phyloP scores from a whole-genome alignment of 2,113 vertebrate genomes.

The Oreochromis niloticus region DNA sequence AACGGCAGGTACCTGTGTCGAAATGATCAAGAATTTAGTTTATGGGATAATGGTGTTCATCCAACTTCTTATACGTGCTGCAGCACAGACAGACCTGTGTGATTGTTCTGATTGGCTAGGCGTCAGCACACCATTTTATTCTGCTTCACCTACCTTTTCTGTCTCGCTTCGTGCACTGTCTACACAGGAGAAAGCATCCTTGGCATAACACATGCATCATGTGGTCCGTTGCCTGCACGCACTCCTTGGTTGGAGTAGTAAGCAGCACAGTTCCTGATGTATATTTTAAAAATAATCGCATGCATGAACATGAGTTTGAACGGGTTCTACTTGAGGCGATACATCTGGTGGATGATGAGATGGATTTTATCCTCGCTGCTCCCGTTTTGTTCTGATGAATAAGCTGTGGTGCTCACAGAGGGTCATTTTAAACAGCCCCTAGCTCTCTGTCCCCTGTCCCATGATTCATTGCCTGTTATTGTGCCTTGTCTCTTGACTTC shows the following conservation, averaged over 20 bases:
- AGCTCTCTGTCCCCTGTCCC: conserved; percentile 15
- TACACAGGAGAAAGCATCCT: background rate
- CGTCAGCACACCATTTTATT: conserved; percentile 30
- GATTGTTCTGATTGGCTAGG: conserved; percentile 55
- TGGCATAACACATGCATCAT: conserved; percentile 11
- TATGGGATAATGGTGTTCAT: conserved; percentile 11
- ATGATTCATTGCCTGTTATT: conserved; percentile 56
- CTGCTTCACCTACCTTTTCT: conserved; percentile 41
- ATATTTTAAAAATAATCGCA: conserved; percentile 23
- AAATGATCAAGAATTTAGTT: conserved; percentile 32
- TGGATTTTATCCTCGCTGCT: conserved; percentile 23
- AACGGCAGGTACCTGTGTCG: conserved; percentile 15
- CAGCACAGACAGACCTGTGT: conserved; percentile 5
- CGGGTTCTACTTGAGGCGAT: conserved; percentile 18
- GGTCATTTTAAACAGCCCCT: conserved; percentile 48
- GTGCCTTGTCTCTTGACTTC: conserved; percentile 32
- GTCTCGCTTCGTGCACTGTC: background rate
- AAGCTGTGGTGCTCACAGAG: conserved; percentile 13
- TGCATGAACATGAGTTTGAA: conserved; percentile 32
- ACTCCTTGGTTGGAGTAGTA: background rate
- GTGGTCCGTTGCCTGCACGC: background rate
- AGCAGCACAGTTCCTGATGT: background rate
- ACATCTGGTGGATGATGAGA: conserved; percentile 50
- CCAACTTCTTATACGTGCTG: conserved; percentile 16
- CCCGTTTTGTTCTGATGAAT: conserved; percentile 34